A percentile compares a stretch with the other conserved stretches of the same genome.
Evolutionary conservation across 2,113 vertebrate genomes (phyloP).

Genomic region (Aspidoscelis tigris): DNA sequence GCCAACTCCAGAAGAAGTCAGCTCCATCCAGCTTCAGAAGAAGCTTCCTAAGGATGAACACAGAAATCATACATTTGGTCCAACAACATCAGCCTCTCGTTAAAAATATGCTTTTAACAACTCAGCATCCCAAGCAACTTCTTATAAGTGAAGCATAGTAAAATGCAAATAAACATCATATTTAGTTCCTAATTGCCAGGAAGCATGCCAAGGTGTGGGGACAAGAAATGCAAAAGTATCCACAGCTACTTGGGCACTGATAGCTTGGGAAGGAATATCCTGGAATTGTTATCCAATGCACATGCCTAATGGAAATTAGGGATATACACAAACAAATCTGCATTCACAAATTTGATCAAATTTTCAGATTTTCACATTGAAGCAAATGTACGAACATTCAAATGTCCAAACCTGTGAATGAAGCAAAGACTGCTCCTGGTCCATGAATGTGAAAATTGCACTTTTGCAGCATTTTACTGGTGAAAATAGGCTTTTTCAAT

Average conservation of each 20-base stretch:
- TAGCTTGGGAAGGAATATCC: conserved; percentile 13
- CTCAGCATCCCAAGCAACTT: background rate
- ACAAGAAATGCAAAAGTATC: background rate
- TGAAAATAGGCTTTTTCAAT: too few relatives aligned
- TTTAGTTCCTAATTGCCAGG: background rate
- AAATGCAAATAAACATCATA: background rate
- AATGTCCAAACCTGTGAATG: too few relatives aligned
- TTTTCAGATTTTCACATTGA: too few relatives aligned
- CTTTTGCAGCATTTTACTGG: too few relatives aligned
- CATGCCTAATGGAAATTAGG: conserved; percentile 27
- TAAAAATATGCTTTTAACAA: background rate
- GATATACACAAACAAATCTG: too few relatives aligned
- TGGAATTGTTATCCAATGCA: conserved; percentile 24
- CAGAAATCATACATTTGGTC: background rate
- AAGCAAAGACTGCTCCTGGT: too few relatives aligned
- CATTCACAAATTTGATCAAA: too few relatives aligned
- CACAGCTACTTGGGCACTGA: background rate
- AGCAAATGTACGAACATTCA: too few relatives aligned
- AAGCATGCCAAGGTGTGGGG: background rate
- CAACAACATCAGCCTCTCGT: background rate
- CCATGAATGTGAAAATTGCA: too few relatives aligned
- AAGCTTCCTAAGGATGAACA: too few relatives aligned
- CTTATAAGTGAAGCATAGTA: background rate
- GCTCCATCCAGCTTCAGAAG: too few relatives aligned
- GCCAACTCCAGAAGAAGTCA: too few relatives aligned